A percentile compares a stretch with the other conserved stretches of the same genome.
Evolutionary conservation across 2,888 invertebrate genomes (phyloP).

Genomic region (Amaurobius ferox): DNA sequence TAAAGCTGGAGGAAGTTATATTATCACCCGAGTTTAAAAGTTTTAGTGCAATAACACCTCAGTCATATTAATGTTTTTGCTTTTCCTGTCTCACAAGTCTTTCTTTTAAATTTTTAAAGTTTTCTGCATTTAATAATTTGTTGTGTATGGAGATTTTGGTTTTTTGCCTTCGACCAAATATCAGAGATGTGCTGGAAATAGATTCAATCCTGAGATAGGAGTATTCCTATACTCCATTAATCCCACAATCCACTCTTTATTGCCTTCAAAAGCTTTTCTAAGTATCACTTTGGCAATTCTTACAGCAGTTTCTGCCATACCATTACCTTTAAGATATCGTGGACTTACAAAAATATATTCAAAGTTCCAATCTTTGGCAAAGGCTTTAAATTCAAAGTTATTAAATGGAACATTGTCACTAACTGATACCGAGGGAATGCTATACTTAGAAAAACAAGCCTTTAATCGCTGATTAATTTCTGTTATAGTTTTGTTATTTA

Average conservation of each 20-base stretch:
- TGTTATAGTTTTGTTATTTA: background rate
- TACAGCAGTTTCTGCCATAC: conserved; percentile 7
- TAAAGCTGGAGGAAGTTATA: background rate
- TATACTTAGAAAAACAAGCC: too few relatives aligned
- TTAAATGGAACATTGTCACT: conserved; percentile 31
- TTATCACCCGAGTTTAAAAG: background rate
- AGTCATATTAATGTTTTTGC: conserved; percentile 15
- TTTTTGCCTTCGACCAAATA: background rate
- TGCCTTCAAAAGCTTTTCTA: conserved; percentile 24
- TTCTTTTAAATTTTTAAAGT: too few relatives aligned
- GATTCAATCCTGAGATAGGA: background rate
- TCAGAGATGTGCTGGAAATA: background rate
- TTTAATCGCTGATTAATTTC: too few relatives aligned
- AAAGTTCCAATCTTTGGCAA: conserved; percentile 17
- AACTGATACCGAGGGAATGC: background rate
- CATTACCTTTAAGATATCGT: too few relatives aligned
- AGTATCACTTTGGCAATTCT: too few relatives aligned
- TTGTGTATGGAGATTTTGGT: too few relatives aligned
- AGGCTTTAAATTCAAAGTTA: conserved; percentile 10
- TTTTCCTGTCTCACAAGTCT: background rate
- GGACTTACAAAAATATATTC: background rate
- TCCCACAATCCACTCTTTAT: background rate
- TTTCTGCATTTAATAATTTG: too few relatives aligned
- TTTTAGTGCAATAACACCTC: background rate
- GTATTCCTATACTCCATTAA: conserved; percentile 17